phyloP scores from a whole-genome alignment of 35 echinoderm and acorn worm species.

The Heliocidaris tuberculata region DNA sequence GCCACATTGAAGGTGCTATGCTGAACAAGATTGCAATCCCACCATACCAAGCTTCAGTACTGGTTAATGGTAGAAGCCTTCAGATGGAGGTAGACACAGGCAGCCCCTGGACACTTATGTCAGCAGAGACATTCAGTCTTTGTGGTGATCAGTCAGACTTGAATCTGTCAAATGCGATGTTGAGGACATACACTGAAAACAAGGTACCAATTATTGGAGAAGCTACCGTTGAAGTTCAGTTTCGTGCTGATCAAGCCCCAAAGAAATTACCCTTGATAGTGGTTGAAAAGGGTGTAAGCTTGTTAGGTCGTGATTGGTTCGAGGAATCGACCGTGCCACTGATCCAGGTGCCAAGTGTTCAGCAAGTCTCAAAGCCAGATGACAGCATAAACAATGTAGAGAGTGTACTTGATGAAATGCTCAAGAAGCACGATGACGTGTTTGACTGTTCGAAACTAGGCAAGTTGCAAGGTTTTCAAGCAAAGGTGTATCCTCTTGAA shows the following conservation, averaged over 20 bases:
- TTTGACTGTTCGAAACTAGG: background rate
- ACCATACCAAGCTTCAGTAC: background rate
- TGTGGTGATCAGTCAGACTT: background rate
- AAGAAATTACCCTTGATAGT: background rate
- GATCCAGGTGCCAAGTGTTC: background rate
- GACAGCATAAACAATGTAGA: background rate
- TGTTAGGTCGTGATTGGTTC: constrained; percentile 1
- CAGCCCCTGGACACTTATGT: background rate
- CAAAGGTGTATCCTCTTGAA: constrained; percentile 46
- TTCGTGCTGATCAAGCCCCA: background rate
- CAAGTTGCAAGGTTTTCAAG: background rate
- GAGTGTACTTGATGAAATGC: background rate
- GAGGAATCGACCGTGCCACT: background rate
- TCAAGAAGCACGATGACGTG: background rate
- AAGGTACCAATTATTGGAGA: background rate
- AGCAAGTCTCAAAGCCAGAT: background rate
- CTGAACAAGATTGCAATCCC: background rate
- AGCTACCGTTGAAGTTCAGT: background rate
- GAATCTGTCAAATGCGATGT: background rate
- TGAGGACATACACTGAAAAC: background rate
- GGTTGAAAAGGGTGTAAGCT: background rate
- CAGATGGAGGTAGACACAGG: background rate
- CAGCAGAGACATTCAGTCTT: background rate
- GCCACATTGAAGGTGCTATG: background rate
- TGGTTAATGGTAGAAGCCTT: background rate